A percentile compares a stretch with the other conserved stretches of the same genome.
These are phyloP conservation scores for Diabrotica undecimpunctata DNA, from an alignment of 1,140 invertebrate species.

Conservation along the genomic window DNA sequence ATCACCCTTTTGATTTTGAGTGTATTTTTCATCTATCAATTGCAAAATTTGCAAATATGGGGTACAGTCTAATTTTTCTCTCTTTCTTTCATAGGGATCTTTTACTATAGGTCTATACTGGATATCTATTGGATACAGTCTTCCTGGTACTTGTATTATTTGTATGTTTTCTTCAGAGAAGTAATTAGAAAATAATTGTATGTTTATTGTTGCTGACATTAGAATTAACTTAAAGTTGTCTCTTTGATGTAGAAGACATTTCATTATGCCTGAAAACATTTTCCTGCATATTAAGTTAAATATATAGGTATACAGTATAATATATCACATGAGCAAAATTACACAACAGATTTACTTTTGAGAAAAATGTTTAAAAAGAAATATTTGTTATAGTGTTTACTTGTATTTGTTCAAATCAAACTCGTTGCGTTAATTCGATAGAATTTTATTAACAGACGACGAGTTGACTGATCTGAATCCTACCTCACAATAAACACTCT, in stretches of 20 bases:
- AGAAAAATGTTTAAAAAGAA: too few species aligned
- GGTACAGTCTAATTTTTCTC: constrained; percentile 78
- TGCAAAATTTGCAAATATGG: constrained; percentile 92
- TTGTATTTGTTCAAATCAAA: too few species aligned
- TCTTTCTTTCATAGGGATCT: constrained; percentile 66
- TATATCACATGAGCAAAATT: too few species aligned
- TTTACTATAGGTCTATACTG: constrained; percentile 78
- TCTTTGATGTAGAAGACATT: constrained; percentile 68
- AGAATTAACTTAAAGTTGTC: constrained; percentile 86
- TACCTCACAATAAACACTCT: too few species aligned
- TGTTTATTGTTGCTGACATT: constrained; percentile 99
- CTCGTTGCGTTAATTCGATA: too few species aligned
- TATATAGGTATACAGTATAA: background rate
- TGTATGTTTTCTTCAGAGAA: constrained; percentile 77
- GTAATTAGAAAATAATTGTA: constrained; percentile 86
- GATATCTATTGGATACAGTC: constrained; percentile 88
- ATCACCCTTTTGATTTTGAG: constrained; percentile 85
- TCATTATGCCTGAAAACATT: constrained; percentile 39
- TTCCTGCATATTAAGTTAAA: background rate
- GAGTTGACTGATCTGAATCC: too few species aligned
- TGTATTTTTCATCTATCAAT: constrained; percentile 86
- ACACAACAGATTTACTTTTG: too few species aligned
- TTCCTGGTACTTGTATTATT: constrained; percentile 85
- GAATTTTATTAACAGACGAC: too few species aligned
- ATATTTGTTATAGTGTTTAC: too few species aligned